A percentile compares a stretch with the other conserved stretches of the same genome.
Conservation (phyloP, 1,140 invertebrate genomes). For the Arion vulgaris region DNA sequence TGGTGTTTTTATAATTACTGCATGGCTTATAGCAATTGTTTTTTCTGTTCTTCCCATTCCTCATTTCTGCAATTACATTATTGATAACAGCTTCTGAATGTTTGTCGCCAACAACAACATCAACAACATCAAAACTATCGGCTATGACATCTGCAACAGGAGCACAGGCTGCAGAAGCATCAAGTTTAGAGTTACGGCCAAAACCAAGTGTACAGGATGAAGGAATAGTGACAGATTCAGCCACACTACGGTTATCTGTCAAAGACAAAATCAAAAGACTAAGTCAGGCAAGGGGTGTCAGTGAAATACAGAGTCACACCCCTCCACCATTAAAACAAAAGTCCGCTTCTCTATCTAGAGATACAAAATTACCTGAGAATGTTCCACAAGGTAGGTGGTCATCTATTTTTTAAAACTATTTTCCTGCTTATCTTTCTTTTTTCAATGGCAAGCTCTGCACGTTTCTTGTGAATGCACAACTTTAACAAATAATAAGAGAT, state of each 20-base stretch:
- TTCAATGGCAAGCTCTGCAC: no score
- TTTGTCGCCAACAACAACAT: not conserved
- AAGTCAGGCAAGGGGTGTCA: constrained; percentile 37
- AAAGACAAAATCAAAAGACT: constrained; percentile 56
- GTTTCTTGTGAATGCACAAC: no score
- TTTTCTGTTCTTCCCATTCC: not conserved
- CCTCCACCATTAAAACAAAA: constrained; percentile 29
- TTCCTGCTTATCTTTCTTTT: not conserved
- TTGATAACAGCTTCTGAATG: constrained; percentile 14
- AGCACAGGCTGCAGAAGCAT: no score
- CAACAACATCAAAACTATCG: not conserved
- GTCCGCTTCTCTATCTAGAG: constrained; percentile 41
- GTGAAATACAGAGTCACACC: not conserved
- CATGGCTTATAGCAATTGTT: not conserved
- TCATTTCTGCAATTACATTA: not conserved
- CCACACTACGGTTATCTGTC: constrained; percentile 49
- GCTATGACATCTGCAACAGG: not conserved
- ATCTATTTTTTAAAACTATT: not conserved
- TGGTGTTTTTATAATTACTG: not conserved
- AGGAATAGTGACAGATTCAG: constrained; percentile 51
- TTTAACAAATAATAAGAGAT: no score
- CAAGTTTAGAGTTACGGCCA: not conserved
- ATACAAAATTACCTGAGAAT: constrained; percentile 38
- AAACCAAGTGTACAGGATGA: constrained; percentile 15
- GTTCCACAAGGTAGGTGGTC: constrained; percentile 17